These are phyloP conservation scores for Porites lutea DNA, from an alignment of 64 coral and sea anemone genomes.

Conservation along the genomic window DNA sequence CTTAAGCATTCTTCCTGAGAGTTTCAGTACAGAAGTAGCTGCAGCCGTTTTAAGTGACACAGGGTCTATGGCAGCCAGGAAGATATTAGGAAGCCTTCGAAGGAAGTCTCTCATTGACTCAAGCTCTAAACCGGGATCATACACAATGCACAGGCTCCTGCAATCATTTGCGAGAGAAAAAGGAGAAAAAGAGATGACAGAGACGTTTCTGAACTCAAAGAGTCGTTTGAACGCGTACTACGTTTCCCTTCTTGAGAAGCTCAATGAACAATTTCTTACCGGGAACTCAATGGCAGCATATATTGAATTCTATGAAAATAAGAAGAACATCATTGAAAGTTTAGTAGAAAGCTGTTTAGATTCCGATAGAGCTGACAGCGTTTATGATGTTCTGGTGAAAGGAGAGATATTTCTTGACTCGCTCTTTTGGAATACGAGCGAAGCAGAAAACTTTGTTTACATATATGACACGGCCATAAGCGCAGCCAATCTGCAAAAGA, in stretches of 20 bases:
- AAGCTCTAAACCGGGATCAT: background rate
- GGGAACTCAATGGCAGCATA: background rate
- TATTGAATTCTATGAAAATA: background rate
- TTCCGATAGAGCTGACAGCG: background rate
- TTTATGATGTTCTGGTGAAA: conserved; percentile 4
- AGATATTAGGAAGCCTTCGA: no score
- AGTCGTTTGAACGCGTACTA: background rate
- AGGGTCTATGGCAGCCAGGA: background rate
- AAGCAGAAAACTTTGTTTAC: background rate
- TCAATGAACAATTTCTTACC: background rate
- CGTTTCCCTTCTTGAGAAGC: background rate
- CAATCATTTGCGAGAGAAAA: background rate
- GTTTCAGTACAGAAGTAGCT: background rate
- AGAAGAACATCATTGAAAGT: background rate
- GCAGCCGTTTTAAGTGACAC: background rate
- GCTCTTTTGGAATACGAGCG: background rate
- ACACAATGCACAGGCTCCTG: conserved; percentile 7
- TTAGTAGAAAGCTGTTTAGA: background rate
- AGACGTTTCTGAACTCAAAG: background rate
- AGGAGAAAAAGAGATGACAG: background rate
- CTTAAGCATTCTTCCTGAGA: background rate
- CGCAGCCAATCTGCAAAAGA: background rate
- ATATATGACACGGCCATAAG: background rate
- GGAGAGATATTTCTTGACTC: conserved; percentile 24
- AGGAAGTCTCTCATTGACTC: no score